These are phyloP conservation scores for Cacoxenus indagator DNA, from an alignment of 2,888 invertebrate species.

Conservation along the genomic window DNA sequence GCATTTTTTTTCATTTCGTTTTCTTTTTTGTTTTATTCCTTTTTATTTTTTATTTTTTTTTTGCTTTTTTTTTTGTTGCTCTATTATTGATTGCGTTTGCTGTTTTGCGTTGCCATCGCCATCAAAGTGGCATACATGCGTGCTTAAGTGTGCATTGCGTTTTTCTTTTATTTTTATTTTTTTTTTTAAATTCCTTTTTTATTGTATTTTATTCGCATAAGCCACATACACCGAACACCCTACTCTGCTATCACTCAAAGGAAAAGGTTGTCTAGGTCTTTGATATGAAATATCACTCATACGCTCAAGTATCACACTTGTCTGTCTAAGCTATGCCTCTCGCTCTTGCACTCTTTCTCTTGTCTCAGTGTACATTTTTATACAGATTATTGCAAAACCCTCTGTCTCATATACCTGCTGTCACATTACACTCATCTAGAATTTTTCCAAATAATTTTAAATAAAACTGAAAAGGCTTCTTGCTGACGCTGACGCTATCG, in stretches of 20 bases:
- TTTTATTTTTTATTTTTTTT: no score
- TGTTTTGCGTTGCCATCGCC: neutral
- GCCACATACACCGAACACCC: neutral
- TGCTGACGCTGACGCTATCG: neutral
- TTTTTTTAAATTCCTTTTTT: no score
- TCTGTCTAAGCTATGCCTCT: neutral
- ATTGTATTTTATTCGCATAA: no score
- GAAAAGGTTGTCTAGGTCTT: neutral
- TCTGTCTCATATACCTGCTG: neutral
- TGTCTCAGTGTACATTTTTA: neutral
- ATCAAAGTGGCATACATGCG: slow-evolving; percentile 56
- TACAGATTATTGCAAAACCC: neutral
- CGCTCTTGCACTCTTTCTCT: neutral
- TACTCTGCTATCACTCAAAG: neutral
- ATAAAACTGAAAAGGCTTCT: neutral
- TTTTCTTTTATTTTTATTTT: no score
- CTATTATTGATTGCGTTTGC: slow-evolving; percentile 53
- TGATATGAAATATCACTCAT: slow-evolving; percentile 12
- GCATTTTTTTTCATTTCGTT: no score
- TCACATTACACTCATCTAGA: neutral
- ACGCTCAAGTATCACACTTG: slow-evolving; percentile 6
- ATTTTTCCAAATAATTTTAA: neutral
- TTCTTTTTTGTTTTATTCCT: no score
- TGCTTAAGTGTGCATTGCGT: slow-evolving; percentile 64
- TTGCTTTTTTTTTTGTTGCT: neutral